Evolutionary conservation across 2,113 vertebrate species (phyloP).

Genomic region (Mesoclemmys tuberculata): DNA sequence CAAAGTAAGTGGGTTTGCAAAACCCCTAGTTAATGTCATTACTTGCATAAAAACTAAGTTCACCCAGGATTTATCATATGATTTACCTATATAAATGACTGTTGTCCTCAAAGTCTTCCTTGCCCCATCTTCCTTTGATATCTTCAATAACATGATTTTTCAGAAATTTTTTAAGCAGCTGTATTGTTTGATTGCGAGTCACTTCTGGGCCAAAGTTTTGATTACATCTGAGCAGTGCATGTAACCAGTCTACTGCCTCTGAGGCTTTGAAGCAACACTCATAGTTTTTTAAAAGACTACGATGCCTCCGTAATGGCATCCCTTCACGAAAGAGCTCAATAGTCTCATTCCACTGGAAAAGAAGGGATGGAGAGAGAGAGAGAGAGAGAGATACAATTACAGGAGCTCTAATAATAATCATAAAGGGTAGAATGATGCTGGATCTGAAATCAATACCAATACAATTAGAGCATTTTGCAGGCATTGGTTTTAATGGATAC

Average conservation of each 20-base stretch:
- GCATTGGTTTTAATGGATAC: neutral
- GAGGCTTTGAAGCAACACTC: constrained; percentile 85
- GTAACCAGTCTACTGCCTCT: constrained; percentile 85
- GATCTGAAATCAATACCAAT: neutral
- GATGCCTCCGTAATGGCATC: constrained; percentile 86
- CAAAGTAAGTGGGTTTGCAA: neutral
- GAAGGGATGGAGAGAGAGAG: too few relatives aligned
- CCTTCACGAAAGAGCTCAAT: constrained; percentile 84
- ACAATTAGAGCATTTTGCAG: neutral
- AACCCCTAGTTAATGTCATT: accelerated
- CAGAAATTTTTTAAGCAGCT: constrained; percentile 87
- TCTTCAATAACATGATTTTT: constrained; percentile 92
- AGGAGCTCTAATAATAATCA: neutral
- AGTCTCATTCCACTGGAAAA: constrained; percentile 88
- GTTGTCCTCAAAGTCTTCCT: constrained; percentile 88
- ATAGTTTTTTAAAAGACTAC: constrained; percentile 85
- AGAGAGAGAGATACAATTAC: neutral
- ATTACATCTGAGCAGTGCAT: constrained; percentile 80
- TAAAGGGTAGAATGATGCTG: neutral
- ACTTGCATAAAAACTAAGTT: accelerated
- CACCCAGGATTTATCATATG: accelerated
- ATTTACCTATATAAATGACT: constrained; percentile 85
- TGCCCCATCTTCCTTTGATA: constrained; percentile 88
- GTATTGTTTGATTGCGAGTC: constrained; percentile 84
- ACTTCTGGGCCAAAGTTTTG: constrained; percentile 90